A percentile compares a stretch with the other conserved stretches of the same genome.
Conservation (phyloP, 2,113 vertebrate species). For the Edolisoma coerulescens region DNA sequence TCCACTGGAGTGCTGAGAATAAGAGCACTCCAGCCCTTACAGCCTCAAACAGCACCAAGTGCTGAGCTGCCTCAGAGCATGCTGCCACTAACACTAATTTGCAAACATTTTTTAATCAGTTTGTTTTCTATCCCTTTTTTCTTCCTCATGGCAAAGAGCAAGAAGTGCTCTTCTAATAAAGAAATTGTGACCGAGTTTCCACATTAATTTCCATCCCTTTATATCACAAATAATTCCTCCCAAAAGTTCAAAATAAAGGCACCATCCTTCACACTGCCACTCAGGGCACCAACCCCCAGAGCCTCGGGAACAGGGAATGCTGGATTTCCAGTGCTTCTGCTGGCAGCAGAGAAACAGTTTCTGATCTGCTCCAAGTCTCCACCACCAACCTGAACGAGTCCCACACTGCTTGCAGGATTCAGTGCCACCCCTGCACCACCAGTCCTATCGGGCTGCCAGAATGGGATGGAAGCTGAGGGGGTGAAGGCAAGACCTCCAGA, state of each 20-base stretch:
- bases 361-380: background rate
- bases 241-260: background rate
- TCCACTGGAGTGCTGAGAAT: background rate
- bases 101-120: background rate
- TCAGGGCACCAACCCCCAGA: background rate
- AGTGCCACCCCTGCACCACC: background rate
- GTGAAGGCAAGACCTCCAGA: background rate
- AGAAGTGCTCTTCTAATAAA: background rate
- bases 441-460: background rate
- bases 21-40: background rate
- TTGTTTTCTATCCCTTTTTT: background rate
- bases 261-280: background rate
- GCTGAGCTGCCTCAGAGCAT: accelerated
- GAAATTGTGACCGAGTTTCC: background rate
- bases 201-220: background rate
- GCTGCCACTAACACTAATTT: background rate
- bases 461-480: background rate
- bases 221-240: background rate
- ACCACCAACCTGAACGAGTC: background rate
- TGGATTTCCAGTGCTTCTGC: background rate
- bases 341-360: background rate
- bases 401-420: background rate
- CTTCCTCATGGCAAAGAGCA: background rate
- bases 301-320: background rate
- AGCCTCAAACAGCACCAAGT: background rate